Evolutionary conservation across 2,113 vertebrate genomes (phyloP).

Genomic region (Petrocephalus microphthalmus): DNA sequence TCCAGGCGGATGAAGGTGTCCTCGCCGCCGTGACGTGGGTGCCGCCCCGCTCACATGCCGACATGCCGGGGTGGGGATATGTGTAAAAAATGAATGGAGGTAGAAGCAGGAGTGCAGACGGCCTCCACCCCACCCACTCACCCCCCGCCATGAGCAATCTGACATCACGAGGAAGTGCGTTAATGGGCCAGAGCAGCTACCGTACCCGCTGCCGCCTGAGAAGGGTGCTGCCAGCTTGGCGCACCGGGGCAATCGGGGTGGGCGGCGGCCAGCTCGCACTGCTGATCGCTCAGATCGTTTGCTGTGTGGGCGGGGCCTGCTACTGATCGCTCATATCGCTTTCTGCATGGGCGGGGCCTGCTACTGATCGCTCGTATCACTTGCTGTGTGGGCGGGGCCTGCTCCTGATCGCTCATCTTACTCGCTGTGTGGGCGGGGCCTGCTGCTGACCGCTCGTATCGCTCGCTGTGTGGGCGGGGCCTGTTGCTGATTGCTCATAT

Average conservation of each 20-base stretch:
- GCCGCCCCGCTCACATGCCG: not conserved
- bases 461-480: too few species aligned
- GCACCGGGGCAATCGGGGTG: not conserved
- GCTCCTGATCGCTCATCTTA: too few species aligned
- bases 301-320: not conserved
- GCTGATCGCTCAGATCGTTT: not conserved
- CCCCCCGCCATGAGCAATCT: not conserved
- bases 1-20: not conserved
- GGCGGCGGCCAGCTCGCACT: not conserved
- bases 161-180: not conserved
- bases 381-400: too few species aligned
- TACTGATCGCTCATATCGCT: not conserved
- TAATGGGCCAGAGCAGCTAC: not conserved
- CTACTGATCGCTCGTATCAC: too few species aligned
- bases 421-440: too few species aligned
- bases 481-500: too few species aligned
- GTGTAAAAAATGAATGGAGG: not conserved
- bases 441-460: too few species aligned
- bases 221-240: not conserved
- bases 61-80: too few species aligned
- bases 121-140: not conserved
- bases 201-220: not conserved
- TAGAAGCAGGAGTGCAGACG: not conserved
- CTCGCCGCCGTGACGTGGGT: not conserved
- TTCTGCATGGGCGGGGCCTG: not conserved